These are phyloP conservation scores for Cebus imitator DNA, from an alignment of 2,113 vertebrate species.

Conservation along the genomic window DNA sequence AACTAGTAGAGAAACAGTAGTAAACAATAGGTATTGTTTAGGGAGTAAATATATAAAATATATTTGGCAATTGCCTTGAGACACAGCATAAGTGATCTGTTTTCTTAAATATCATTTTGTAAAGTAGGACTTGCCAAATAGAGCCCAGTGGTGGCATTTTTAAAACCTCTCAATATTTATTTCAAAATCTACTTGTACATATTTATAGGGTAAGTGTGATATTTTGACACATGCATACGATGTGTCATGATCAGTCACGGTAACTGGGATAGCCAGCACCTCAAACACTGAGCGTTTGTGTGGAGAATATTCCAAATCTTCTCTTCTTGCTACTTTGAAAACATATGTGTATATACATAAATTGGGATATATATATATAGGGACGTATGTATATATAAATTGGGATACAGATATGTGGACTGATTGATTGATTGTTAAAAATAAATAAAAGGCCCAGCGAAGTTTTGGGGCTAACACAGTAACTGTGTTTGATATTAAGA, in stretches of 20 bases:
- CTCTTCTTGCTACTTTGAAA: background rate
- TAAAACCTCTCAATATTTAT: background rate
- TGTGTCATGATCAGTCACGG: background rate
- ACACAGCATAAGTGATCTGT: background rate
- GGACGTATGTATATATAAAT: no score
- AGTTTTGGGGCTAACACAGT: background rate
- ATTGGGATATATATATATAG: no score
- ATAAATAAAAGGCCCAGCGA: background rate
- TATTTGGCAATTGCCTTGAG: conserved; percentile 24
- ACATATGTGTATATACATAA: no score
- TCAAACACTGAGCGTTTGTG: background rate
- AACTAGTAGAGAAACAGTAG: background rate
- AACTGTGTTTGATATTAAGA: background rate
- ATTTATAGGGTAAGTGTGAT: background rate
- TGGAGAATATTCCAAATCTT: background rate
- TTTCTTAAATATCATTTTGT: conserved; percentile 30
- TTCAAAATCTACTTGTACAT: background rate
- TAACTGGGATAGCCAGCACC: background rate
- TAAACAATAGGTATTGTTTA: background rate
- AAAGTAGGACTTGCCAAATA: background rate
- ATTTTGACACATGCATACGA: background rate
- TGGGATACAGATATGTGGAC: no score
- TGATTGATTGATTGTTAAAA: background rate
- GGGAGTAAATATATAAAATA: conserved; percentile 30
- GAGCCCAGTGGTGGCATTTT: background rate